Evolutionary conservation across 2,888 invertebrate genomes (phyloP).

Genomic region (Epirrita christyi): DNA sequence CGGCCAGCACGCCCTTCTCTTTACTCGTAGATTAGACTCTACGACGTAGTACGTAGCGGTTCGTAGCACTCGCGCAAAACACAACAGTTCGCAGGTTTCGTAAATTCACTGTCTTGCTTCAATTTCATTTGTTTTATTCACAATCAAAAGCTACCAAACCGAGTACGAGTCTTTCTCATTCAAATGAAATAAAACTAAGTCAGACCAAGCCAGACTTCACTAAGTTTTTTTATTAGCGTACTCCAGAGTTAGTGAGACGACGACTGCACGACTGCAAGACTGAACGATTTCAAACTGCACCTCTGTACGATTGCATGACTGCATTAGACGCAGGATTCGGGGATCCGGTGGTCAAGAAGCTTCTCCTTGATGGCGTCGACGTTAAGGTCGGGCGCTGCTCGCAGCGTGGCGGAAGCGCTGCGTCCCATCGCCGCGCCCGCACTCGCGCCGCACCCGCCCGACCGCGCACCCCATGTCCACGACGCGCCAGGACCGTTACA

Average conservation of each 20-base stretch:
- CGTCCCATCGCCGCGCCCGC: conserved; percentile 56
- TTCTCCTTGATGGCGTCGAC: conserved; percentile 95
- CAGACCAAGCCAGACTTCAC: background rate
- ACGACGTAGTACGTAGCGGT: background rate
- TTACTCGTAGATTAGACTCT: background rate
- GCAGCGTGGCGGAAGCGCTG: conserved; percentile 80
- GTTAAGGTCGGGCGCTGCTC: conserved; percentile 85
- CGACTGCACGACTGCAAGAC: too few relatives aligned
- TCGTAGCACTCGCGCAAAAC: background rate
- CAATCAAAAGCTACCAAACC: background rate
- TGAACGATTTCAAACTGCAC: background rate
- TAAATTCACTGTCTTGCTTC: background rate
- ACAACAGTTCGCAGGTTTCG: background rate
- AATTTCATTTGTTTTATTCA: too few relatives aligned
- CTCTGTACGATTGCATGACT: background rate
- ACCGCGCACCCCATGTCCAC: conserved; percentile 82
- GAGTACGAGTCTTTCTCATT: background rate
- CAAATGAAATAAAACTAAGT: background rate
- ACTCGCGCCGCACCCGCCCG: conserved; percentile 57
- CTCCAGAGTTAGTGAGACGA: background rate
- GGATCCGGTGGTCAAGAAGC: conserved; percentile 93
- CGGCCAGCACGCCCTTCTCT: too few relatives aligned
- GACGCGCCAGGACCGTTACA: conserved; percentile 81
- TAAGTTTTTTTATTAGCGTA: background rate
- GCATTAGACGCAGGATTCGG: conserved; percentile 93